Evolutionary conservation across 2,113 vertebrate genomes (phyloP).

Genomic region (Cheilinus undulatus): DNA sequence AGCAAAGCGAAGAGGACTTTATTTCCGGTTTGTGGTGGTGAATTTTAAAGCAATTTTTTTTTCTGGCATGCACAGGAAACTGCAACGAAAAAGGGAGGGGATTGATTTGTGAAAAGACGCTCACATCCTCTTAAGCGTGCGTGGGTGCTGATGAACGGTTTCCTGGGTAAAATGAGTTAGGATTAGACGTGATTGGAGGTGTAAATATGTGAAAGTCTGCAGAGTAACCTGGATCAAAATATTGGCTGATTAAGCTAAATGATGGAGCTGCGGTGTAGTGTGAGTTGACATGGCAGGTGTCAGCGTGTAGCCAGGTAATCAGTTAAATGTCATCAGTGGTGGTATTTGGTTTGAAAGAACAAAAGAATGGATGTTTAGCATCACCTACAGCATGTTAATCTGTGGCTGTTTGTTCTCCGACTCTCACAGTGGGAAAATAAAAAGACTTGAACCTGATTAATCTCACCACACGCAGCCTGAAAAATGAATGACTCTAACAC

Average conservation of each 20-base stretch:
- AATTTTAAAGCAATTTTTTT: slow-evolving; percentile 72
- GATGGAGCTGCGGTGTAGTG: slow-evolving; percentile 33
- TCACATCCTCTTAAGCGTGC: slow-evolving; percentile 62
- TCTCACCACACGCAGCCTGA: slow-evolving; percentile 58
- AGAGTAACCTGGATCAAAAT: slow-evolving; percentile 35
- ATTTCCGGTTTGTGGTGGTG: slow-evolving; percentile 57
- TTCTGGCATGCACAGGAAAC: slow-evolving; percentile 81
- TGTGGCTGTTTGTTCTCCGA: slow-evolving; percentile 54
- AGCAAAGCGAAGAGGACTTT: slow-evolving; percentile 66
- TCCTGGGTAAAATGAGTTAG: slow-evolving; percentile 44
- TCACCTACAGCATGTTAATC: slow-evolving; percentile 42
- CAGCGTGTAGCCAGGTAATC: slow-evolving; percentile 34
- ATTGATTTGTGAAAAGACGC: slow-evolving; percentile 72
- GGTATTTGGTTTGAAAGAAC: slow-evolving; percentile 37
- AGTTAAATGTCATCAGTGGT: slow-evolving; percentile 18
- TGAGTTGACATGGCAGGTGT: slow-evolving; percentile 44
- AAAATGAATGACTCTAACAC: slow-evolving; percentile 67
- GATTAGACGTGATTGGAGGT: slow-evolving; percentile 44
- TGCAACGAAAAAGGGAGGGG: slow-evolving; percentile 50
- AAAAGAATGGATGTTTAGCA: slow-evolving; percentile 63
- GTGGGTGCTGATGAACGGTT: slow-evolving; percentile 55
- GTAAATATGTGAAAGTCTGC: slow-evolving; percentile 45
- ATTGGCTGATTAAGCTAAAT: slow-evolving; percentile 42
- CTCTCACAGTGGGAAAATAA: slow-evolving; percentile 68
- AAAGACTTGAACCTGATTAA: slow-evolving; percentile 64